Base-by-base conservation (phyloP, 2,113 vertebrate genomes). In the Scolopax mira region DNA sequence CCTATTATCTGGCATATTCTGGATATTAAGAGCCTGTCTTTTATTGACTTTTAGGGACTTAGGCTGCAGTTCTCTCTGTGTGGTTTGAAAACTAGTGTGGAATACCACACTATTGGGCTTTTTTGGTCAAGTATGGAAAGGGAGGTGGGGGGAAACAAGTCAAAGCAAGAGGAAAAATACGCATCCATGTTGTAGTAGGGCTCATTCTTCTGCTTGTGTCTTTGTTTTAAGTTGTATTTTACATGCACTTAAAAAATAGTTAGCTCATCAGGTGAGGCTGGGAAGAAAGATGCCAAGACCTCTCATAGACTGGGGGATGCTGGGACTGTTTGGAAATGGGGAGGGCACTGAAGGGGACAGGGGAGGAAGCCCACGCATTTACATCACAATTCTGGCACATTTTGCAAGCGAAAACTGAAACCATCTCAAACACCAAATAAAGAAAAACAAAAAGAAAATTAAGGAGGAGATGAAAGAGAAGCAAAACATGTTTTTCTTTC, bases 341-440 rank as follows among this genome's bases (percentile, higher is more conserved):
- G 48, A 92, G 86, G 87, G 71, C 62, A 89, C 84, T 72, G 91
- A 87, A 93, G 70, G 78, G 83, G 79, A 62, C 27, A 89, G 74
- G 42, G 25, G 61, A 96, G 94, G 90, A 98, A 98, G 97, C 97
- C 97, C 96, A 98, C 97, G 97, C 97, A 98, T 98, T 98, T 98
- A 99, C 97, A 98, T 98, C 98, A 98, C 98, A 71, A 98, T 97
- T 98, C 97, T 98, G 98, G 98, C 98, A 98, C 98, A 98, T 94
- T 98, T 98, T 98, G 98, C 98, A 98, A 98, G 97, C 96, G 90
- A 98, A 80, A 80, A 98, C 96, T 96, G 74, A 93, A 98, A 97
- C 95, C 96, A 97, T 97, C 93, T 93, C 80, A 97, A 94, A 60
- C 28, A 77, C 78, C 22, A 79, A 86, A 90, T 35, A 51, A 90